Conservation (phyloP, 2,888 invertebrate genomes). For the Rotaria magnacalcarata region DNA sequence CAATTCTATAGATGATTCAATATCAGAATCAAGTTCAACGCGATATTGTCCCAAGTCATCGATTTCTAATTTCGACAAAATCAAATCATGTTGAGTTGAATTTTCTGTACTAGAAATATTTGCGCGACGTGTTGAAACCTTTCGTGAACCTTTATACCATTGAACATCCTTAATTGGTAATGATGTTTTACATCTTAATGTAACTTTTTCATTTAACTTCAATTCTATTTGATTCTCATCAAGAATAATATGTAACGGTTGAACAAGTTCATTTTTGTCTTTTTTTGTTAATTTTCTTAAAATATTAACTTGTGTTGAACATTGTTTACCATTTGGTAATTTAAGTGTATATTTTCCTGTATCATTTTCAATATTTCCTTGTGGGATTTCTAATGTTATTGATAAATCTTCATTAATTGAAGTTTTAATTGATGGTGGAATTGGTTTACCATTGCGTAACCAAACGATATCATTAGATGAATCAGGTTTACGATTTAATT, state of each 20-base stretch:
- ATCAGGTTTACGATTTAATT: not conserved
- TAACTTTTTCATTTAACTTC: not conserved
- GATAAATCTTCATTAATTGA: not conserved
- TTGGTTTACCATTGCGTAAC: not conserved
- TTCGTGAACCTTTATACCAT: not conserved
- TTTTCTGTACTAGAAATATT: not conserved
- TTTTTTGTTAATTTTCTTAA: not conserved
- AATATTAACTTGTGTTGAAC: slow-evolving; percentile 28
- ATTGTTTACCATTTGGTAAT: slow-evolving; percentile 34
- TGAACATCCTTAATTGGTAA: slow-evolving; percentile 5
- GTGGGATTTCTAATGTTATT: not conserved
- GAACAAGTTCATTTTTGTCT: not conserved
- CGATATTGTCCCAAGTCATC: slow-evolving; percentile 24
- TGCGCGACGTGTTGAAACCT: slow-evolving; percentile 2
- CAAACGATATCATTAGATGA: not conserved
- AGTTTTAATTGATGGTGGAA: not conserved
- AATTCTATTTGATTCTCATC: not conserved
- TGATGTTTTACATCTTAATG: slow-evolving; percentile 5
- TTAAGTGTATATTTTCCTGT: slow-evolving; percentile 1
- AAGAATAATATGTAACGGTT: slow-evolving; percentile 32
- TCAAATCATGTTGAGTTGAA: slow-evolving; percentile 14
- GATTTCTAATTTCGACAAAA: not conserved
- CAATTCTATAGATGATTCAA: not conserved
- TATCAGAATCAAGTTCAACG: not conserved
- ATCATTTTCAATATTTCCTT: not conserved